phyloP scores from a whole-genome alignment of 2,888 invertebrate species.

The Odontomyia ornata region DNA sequence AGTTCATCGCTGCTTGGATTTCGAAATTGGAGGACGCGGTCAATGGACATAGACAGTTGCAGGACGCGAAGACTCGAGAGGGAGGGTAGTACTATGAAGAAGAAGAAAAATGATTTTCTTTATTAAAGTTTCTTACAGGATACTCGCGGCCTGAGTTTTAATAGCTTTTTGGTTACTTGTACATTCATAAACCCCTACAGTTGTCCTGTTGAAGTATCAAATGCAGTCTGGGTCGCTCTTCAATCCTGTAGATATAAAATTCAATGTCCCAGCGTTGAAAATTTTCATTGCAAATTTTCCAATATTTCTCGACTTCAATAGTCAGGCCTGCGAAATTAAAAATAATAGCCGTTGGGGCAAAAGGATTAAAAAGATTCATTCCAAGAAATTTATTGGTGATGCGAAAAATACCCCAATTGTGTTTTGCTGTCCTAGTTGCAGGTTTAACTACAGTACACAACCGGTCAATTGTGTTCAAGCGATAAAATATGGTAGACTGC shows the following conservation, averaged over 20 bases:
- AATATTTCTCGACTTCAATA: constrained; percentile 56
- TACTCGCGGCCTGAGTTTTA: too few species aligned
- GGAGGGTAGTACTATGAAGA: too few species aligned
- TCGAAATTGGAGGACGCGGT: too few species aligned
- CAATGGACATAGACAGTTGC: too few species aligned
- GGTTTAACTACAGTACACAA: constrained; percentile 62
- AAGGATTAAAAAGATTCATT: constrained; percentile 60
- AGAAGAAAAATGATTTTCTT: too few species aligned
- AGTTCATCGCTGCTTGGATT: too few species aligned
- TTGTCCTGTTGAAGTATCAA: too few species aligned
- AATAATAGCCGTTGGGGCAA: constrained; percentile 57
- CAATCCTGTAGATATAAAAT: constrained; percentile 60
- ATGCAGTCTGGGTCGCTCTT: too few species aligned
- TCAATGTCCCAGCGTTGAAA: constrained; percentile 60
- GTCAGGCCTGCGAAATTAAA: constrained; percentile 62
- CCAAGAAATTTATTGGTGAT: constrained; percentile 59
- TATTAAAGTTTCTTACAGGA: too few species aligned
- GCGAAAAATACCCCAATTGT: constrained; percentile 59
- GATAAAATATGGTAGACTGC: constrained; percentile 59
- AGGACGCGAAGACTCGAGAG: too few species aligned
- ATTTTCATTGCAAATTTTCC: constrained; percentile 58
- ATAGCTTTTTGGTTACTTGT: too few species aligned
- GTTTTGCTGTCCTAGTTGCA: constrained; percentile 55
- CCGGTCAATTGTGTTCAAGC: constrained; percentile 59
- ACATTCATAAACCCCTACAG: too few species aligned